Evolutionary conservation across 2,888 invertebrate species (phyloP), one percentile per base, ranked within the genome.

Genomic region (Lycophotia porphyrea): DNA sequence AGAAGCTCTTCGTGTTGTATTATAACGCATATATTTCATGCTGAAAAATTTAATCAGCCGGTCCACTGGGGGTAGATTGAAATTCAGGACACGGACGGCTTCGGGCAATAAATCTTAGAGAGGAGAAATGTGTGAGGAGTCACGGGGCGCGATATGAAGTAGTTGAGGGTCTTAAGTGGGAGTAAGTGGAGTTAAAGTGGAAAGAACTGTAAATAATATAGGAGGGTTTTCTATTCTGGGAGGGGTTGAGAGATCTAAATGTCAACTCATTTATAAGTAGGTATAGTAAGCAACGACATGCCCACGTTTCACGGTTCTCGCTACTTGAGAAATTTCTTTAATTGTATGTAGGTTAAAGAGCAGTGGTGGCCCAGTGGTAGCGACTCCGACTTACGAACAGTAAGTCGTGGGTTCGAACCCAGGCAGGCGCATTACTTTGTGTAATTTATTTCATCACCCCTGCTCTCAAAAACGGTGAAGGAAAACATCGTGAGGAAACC

Each of bases 1-100:
- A 52, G 67, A 42, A 82, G 39, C 49, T 82, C 80, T 65, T 78
- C 82, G 69, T 68, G 77, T 81, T 83, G 60, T 83, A 85, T 78
- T 85, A 84, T 71, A 83, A 74, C 61, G 82, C 82, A 85, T 81
- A 90, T 85, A 86, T 86, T 89, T 91, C 87, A 91, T 86, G 81
- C 79, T 89, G 90, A 92, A 90, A 90, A 92, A 91, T 92, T 91
- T 92, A 91, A 92, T 92, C 92, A 90, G 85, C 66, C 75, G 76
- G 87, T 86, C 91, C 89, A 79, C 74, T 80, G 84, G 84, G 88
- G 88, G 81, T 83, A 84, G 87, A 92, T 92, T 92, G 91, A 91
- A 90, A 92, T 91, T 91, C 91, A 90, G 90, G 84, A 84, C 88
- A 85, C 89, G 87, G 79, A 75, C 81, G 85, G 82, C 88, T 82